Evolutionary conservation across 1,140 invertebrate genomes (phyloP), one percentile per base, ranked within the genome.

Genomic region (Penaeus chinensis): DNA sequence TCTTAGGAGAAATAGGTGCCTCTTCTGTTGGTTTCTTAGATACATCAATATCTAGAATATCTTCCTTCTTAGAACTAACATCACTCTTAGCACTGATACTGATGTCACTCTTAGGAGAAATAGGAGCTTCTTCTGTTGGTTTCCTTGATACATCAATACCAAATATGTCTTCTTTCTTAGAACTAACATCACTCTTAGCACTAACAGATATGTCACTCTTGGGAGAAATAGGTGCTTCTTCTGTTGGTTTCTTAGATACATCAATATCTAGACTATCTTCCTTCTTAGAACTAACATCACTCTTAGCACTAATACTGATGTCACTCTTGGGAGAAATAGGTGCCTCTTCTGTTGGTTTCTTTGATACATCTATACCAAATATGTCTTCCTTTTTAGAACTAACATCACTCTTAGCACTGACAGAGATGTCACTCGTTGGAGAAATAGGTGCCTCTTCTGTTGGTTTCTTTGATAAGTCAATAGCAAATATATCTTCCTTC

Each of bases 261-360:
- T 66, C 65, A 66, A 66, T 24, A 22, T 3, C 24, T 3, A 66
- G 4, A 3, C 3, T 22, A 2, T 66, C 65, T 66, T 66, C 65
- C 65, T 66, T 66, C 65, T 24, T 66, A 24, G 65, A 66, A 66
- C 65, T 66, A 3, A 66, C 24, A 24, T 66, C 65, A 66, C 65
- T 66, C 65, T 66, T 66, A 22, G 24, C 20, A 66, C 65, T 66
- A 66, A 66, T 5, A 66, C 2, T 3, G 24, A 66, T 24, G 20
- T 66, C 65, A 66, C 65, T 66, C 66, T 71, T 71, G 11, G 66
- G 66, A 71, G 66, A 71, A 71, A 71, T 71, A 32, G 66, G 66
- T 24, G 66, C 66, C 3, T 71, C 66, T 71, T 71, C 66, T 71
- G n/a, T 71, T 10, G n/a, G n/a, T 19, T 71, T 71, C 32, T 71